Evolutionary conservation across 2,888 invertebrate species (phyloP).

Genomic region (Enchytraeus crypticus): DNA sequence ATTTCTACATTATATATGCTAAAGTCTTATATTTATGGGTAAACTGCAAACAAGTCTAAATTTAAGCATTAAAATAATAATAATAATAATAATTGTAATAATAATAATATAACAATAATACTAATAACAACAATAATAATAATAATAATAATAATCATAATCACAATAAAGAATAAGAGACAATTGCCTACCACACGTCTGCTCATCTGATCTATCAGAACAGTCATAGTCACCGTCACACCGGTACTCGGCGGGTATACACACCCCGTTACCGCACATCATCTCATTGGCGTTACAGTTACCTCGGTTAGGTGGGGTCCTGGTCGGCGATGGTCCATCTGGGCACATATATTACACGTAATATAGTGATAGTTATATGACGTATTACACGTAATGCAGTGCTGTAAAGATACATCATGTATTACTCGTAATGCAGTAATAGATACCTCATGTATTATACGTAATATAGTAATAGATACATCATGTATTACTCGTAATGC

Average conservation of each 20-base stretch:
- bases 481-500: too few relatives aligned
- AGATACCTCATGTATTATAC: too few relatives aligned
- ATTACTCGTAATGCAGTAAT: too few relatives aligned
- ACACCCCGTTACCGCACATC: conserved; percentile 78
- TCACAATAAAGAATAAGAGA: too few relatives aligned
- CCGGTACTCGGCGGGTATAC: conserved; percentile 37
- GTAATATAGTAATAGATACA: too few relatives aligned
- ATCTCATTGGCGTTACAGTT: conserved; percentile 84
- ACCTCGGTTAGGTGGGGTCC: not conserved
- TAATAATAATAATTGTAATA: not conserved
- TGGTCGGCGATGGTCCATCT: conserved; percentile 4
- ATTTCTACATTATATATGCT: too few relatives aligned
- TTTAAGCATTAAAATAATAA: not conserved
- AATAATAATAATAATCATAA: too few relatives aligned
- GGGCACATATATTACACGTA: not conserved
- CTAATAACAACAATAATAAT: not conserved
- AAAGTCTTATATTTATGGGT: too few relatives aligned
- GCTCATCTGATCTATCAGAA: conserved; percentile 31
- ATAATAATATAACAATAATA: not conserved
- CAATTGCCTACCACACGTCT: conserved; percentile 18
- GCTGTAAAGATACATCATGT: too few relatives aligned
- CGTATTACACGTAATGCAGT: too few relatives aligned
- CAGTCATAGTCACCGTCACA: conserved; percentile 46
- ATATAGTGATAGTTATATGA: too few relatives aligned
- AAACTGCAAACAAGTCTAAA: too few relatives aligned